Evolutionary conservation across 2,113 vertebrate species (phyloP), one percentile per base, ranked within the genome.

Genomic region (Hypomesus transpacificus): DNA sequence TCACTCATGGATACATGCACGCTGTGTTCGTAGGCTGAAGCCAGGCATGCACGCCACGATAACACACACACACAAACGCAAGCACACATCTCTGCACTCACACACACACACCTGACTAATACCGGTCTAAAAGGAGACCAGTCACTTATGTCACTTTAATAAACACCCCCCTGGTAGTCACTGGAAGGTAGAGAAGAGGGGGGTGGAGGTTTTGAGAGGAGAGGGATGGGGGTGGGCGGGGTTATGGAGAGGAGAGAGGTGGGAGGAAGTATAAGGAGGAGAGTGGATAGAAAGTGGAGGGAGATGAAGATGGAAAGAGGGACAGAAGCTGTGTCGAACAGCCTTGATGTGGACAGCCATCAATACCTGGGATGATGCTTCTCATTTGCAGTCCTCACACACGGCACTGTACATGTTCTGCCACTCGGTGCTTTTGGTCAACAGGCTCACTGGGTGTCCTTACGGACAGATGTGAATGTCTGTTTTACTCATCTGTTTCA

Each of bases 121-220:
- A 46, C 39, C 9, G 9, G 39, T 46, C 39, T 46, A 13, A 46
- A 7, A 46, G 11, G 11, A 46, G 9, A 46, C 39, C 39, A 2
- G 39, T 46, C 11, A 46, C 39, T 46, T 46, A 11, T 46, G 11
- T 46, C 39, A 46, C 39, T 46, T 46, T 46, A 46, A 46, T 14
- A 59, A 59, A 20, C 20, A 24, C 57, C 57, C 24, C 21, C 14
- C 21, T 22, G 21, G 59, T 61, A 60, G 69, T 22, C 22, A 50
- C 18, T 31, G 22, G 26, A 31, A 64, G 61, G 65, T 20, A 24
- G 34, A 64, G 66, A 50, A 59, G 65, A 67, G 65, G 24, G 20
- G 51, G 65, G 24, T 26, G 24, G 50, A 67, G 39, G 46, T 21
- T 50, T 31, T 24, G 39, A 50, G 64, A 63, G 21, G 61, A 50